Evolutionary conservation across 2,888 invertebrate genomes (phyloP).

Genomic region (Coronaproctus castanopsis): DNA sequence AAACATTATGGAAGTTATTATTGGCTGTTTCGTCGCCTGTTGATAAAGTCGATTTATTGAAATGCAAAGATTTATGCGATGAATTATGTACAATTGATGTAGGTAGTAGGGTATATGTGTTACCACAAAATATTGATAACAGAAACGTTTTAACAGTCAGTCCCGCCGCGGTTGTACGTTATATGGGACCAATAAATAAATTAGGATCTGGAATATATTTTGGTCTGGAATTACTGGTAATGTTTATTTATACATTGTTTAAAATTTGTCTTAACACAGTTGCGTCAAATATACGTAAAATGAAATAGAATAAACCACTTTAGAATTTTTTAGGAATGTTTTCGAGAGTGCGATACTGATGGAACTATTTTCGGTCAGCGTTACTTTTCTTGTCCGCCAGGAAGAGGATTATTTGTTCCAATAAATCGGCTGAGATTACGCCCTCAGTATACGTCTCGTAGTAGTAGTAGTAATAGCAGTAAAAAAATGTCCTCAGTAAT

Average conservation of each 20-base stretch:
- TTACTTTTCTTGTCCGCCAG: background rate
- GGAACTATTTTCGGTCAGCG: background rate
- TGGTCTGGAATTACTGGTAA: background rate
- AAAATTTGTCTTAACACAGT: no score
- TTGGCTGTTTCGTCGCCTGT: constrained; percentile 17
- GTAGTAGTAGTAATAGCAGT: background rate
- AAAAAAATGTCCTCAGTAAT: background rate
- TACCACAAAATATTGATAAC: constrained; percentile 13
- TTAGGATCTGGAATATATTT: background rate
- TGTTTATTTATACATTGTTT: background rate
- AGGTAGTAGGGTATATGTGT: constrained; percentile 18
- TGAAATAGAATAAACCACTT: no score
- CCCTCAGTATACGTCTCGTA: background rate
- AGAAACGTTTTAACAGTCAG: constrained; percentile 16
- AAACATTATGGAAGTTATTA: constrained; percentile 18
- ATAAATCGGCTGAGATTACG: background rate
- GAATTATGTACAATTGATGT: constrained; percentile 18
- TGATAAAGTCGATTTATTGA: constrained; percentile 16
- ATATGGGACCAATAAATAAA: background rate
- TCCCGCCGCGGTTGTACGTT: background rate
- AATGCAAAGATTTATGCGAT: constrained; percentile 17
- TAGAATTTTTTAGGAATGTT: background rate
- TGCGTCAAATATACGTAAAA: no score
- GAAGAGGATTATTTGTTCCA: background rate
- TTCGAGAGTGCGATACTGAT: background rate